Percentiles rank a stretch among this genome's conserved stretches.
Conservation (phyloP, 2,113 vertebrate species). For the Pimephales promelas region DNA sequence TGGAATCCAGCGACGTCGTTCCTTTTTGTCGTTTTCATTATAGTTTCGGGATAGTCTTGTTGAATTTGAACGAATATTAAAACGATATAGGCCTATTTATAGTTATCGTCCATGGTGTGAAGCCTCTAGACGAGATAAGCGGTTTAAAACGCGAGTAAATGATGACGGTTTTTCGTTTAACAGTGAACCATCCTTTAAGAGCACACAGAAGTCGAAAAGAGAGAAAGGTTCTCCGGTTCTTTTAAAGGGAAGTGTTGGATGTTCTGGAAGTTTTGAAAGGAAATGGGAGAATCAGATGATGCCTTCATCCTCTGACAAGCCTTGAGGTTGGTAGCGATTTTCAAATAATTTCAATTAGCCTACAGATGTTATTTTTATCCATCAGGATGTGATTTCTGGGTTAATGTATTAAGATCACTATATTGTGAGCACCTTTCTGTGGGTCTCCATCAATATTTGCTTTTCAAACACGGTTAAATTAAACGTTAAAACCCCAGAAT, state of each 20-base stretch:
- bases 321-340: neutral
- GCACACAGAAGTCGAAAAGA: neutral
- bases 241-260: neutral
- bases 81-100: neutral
- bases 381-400: conserved; percentile 1
- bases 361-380: neutral
- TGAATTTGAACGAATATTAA: neutral
- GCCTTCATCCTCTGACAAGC: neutral
- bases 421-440: neutral
- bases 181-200: neutral
- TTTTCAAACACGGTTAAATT: neutral
- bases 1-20: neutral
- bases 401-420: neutral
- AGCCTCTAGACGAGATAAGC: neutral
- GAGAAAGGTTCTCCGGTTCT: neutral
- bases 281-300: neutral
- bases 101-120: too few species aligned
- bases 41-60: neutral
- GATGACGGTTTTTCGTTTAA: neutral
- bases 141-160: neutral
- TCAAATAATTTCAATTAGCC: neutral
- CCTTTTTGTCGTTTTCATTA: neutral
- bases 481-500: conserved; percentile 16
- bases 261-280: conserved; percentile 30
- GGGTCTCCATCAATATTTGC: neutral